phyloP scores from a whole-genome alignment of 2,888 invertebrate species.

The Petrolisthes cinctipes region DNA sequence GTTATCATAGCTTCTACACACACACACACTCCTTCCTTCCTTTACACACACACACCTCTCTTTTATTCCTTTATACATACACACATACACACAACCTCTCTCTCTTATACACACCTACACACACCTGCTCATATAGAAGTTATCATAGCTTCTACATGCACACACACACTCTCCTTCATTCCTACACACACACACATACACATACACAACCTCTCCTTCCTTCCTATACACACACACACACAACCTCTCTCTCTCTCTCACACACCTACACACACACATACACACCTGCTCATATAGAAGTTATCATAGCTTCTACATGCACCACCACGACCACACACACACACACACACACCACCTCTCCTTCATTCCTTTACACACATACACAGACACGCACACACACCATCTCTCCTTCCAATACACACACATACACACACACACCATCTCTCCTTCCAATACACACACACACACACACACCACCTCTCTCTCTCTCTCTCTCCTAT shows the following conservation, averaged over 20 bases:
- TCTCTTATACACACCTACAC: background rate
- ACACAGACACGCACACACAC: no score
- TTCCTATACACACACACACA: background rate
- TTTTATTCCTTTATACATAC: background rate
- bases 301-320: no score
- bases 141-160: conserved; percentile 4
- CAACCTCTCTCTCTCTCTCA: no score
- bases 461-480: background rate
- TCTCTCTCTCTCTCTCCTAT: background rate
- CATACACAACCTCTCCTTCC: background rate
- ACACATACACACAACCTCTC: background rate
- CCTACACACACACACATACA: background rate
- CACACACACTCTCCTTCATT: no score
- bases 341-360: no score
- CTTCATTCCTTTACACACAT: no score
- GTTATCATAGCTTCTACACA: background rate
- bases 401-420: no score
- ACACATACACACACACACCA: no score
- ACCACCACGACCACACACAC: no score
- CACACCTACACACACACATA: background rate
- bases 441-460: background rate
- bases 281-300: no score
- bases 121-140: conserved; percentile 4
- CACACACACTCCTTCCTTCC: no score
- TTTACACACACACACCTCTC: no score